Evolutionary conservation across 2,113 vertebrate species (phyloP).

Genomic region (Semicossyphus pulcher): DNA sequence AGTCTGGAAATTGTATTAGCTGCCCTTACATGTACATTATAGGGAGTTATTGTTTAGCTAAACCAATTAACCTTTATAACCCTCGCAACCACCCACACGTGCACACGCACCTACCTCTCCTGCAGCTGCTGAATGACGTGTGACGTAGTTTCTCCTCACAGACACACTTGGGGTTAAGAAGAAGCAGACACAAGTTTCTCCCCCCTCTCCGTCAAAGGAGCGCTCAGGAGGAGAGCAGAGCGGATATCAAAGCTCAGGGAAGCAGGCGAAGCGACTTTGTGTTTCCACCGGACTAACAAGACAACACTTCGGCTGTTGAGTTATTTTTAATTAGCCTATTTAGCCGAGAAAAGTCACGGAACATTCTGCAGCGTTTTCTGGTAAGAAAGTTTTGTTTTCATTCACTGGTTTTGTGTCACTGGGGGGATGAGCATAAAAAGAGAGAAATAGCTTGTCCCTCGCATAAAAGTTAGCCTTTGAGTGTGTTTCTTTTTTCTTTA

Average conservation of each 20-base stretch:
- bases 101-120: not conserved
- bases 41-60: too few species aligned
- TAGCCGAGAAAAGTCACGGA: not conserved
- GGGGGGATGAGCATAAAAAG: too few species aligned
- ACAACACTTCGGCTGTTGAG: not conserved
- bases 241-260: not conserved
- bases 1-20: too few species aligned
- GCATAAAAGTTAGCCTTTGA: too few species aligned
- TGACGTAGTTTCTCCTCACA: not conserved
- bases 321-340: not conserved
- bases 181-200: slow-evolving; percentile 44
- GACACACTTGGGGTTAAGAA: slow-evolving; percentile 17
- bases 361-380: not conserved
- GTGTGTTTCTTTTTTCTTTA: too few species aligned
- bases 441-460: too few species aligned
- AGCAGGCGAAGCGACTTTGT: slow-evolving; percentile 1
- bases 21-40: too few species aligned
- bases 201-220: not conserved
- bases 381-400: slow-evolving; percentile 33
- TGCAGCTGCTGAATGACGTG: not conserved
- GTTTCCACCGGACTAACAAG: not conserved
- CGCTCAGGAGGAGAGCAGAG: not conserved
- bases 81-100: not conserved
- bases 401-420: not conserved
- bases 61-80: slow-evolving; percentile 3